These are phyloP conservation scores for Luperina testacea DNA, from an alignment of 2,888 invertebrate species.

Conservation along the genomic window DNA sequence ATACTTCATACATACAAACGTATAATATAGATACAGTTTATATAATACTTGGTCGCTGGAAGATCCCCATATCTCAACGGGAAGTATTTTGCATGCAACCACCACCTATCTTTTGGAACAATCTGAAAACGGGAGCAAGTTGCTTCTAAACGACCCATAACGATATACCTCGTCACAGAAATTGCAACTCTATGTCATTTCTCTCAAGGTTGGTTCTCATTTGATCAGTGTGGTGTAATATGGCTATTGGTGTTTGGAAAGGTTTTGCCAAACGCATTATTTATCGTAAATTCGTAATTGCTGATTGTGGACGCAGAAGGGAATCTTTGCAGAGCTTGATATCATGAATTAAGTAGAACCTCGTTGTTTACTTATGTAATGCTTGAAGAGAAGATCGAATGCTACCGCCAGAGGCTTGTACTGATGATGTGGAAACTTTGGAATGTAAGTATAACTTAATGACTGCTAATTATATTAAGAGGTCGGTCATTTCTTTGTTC, in stretches of 20 bases:
- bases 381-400: constrained; percentile 36
- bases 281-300: constrained; percentile 87
- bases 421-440: constrained; percentile 42
- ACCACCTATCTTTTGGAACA: constrained; percentile 87
- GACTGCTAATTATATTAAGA: constrained; percentile 28
- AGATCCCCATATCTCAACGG: constrained; percentile 88
- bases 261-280: constrained; percentile 80
- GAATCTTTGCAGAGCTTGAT: constrained; percentile 79
- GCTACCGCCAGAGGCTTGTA: constrained; percentile 36
- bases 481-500: background rate
- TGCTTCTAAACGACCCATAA: constrained; percentile 65
- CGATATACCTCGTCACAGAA: constrained; percentile 17
- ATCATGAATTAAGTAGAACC: constrained; percentile 77
- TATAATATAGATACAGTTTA: constrained; percentile 67
- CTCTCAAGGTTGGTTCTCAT: constrained; percentile 49
- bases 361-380: constrained; percentile 67
- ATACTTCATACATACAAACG: constrained; percentile 66
- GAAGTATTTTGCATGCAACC: constrained; percentile 89
- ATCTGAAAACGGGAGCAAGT: constrained; percentile 85
- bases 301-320: constrained; percentile 77
- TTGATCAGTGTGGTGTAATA: constrained; percentile 28
- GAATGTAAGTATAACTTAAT: constrained; percentile 31
- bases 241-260: constrained; percentile 52
- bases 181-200: constrained; percentile 50
- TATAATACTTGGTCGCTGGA: constrained; percentile 83